Evolutionary conservation across 2,113 vertebrate species (phyloP).

Genomic region (Cichladusa arquata): DNA sequence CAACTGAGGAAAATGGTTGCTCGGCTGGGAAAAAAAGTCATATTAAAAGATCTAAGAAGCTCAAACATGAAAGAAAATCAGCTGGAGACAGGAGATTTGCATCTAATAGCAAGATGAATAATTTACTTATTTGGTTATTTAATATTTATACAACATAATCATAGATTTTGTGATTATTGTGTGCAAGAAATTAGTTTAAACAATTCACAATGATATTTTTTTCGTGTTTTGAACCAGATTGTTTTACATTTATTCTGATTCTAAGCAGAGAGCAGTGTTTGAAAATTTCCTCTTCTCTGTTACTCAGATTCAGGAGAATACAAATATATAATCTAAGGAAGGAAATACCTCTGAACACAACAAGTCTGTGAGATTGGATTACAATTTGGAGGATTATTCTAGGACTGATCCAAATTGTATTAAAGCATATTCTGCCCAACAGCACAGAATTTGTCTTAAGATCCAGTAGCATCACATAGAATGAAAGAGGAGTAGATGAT

Average conservation of each 20-base stretch:
- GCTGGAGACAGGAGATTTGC: not conserved
- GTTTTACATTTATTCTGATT: not conserved
- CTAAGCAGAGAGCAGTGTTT: not conserved
- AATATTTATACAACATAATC: not conserved
- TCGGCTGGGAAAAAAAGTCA: not conserved
- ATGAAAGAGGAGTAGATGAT: constrained; percentile 9
- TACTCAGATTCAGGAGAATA: not conserved
- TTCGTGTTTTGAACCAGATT: not conserved
- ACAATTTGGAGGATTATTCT: not conserved
- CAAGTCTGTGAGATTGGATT: not conserved
- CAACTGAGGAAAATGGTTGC: not conserved
- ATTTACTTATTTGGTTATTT: not conserved
- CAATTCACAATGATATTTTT: not conserved
- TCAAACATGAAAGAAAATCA: not conserved
- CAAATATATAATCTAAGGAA: not conserved
- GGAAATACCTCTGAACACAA: not conserved
- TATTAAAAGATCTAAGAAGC: not conserved
- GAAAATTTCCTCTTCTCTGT: not conserved
- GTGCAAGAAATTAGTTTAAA: not conserved
- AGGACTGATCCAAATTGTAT: not conserved
- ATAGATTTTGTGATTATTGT: not conserved
- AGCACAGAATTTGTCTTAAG: not conserved
- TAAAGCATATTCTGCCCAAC: not conserved
- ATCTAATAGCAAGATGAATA: not conserved
- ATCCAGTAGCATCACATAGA: not conserved